Conservation (phyloP, 1,140 invertebrate species). For the Ylistrum balloti region DNA sequence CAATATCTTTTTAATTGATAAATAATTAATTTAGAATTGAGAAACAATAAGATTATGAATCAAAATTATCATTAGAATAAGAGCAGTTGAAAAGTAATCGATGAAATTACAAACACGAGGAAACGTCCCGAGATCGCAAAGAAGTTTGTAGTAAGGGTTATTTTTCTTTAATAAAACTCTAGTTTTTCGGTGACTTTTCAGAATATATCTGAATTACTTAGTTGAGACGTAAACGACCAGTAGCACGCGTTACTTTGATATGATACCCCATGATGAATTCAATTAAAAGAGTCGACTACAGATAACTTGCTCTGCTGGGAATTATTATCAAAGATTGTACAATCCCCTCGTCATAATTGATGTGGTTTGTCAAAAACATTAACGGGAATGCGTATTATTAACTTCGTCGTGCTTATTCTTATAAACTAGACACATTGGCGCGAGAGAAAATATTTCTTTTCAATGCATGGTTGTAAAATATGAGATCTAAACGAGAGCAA, state of each 20-base stretch:
- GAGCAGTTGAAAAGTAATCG: too few species aligned
- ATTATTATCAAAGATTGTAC: neutral
- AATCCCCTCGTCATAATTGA: neutral
- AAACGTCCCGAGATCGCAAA: too few species aligned
- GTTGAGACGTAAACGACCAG: too few species aligned
- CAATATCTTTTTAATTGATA: too few species aligned
- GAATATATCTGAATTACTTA: too few species aligned
- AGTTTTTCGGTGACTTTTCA: too few species aligned
- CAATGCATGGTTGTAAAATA: neutral
- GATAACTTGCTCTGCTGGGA: neutral
- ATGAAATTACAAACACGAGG: too few species aligned
- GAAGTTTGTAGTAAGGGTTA: too few species aligned
- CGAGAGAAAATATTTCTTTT: neutral
- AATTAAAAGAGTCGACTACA: neutral
- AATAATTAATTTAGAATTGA: too few species aligned
- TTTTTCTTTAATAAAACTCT: too few species aligned
- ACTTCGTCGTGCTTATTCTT: neutral
- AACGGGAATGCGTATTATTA: neutral
- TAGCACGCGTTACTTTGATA: neutral
- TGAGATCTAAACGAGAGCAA: neutral
- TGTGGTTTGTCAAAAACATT: slow-evolving; percentile 6
- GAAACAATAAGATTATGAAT: too few species aligned
- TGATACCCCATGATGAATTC: slow-evolving; percentile 3
- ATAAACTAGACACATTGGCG: neutral
- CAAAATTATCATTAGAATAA: too few species aligned